These are phyloP conservation scores for Phalloptychus januarius DNA, from an alignment of 2,797 vertebrate genomes.

Conservation along the genomic window DNA sequence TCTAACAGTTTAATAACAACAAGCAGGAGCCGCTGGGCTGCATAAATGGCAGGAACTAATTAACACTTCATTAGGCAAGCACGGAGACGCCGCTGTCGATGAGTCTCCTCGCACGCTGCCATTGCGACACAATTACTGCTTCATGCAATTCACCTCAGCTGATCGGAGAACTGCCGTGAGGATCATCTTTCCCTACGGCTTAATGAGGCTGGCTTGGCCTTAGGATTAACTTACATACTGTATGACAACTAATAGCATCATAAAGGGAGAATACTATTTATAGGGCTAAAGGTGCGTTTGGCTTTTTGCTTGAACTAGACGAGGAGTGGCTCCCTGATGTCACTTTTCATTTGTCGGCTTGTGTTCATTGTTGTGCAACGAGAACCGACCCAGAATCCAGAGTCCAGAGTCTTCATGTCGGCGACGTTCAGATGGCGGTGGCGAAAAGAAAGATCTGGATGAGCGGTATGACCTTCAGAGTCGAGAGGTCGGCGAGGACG, in stretches of 20 bases:
- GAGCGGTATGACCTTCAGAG: slow-evolving; percentile 98
- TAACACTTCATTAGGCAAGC: slow-evolving; percentile 62
- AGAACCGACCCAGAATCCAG: slow-evolving; percentile 1
- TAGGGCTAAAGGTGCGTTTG: slow-evolving; percentile 33
- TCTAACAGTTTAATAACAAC: slow-evolving; percentile 39
- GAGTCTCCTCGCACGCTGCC: slow-evolving; percentile 15
- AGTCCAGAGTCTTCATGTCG: background rate
- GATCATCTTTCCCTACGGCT: slow-evolving; percentile 60
- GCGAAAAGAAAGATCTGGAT: slow-evolving; percentile 98
- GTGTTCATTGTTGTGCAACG: slow-evolving; percentile 53
- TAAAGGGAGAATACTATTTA: slow-evolving; percentile 42
- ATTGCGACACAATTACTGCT: slow-evolving; percentile 44
- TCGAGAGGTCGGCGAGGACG: slow-evolving; percentile 98
- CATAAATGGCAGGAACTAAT: slow-evolving; percentile 49
- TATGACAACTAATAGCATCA: slow-evolving; percentile 54
- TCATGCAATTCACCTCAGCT: slow-evolving; percentile 39
- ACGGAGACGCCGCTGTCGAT: slow-evolving; percentile 27
- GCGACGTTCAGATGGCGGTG: slow-evolving; percentile 83
- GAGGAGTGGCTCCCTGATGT: background rate
- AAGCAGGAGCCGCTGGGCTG: slow-evolving; percentile 35
- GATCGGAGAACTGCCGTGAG: slow-evolving; percentile 28
- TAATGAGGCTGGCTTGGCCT: slow-evolving; percentile 45
- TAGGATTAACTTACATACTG: slow-evolving; percentile 45
- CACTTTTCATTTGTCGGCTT: background rate
- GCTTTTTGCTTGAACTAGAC: slow-evolving; percentile 26